Evolutionary conservation across 2,888 invertebrate species (phyloP), one percentile per base, ranked within the genome.

Genomic region (Sminthurides aquaticus): DNA sequence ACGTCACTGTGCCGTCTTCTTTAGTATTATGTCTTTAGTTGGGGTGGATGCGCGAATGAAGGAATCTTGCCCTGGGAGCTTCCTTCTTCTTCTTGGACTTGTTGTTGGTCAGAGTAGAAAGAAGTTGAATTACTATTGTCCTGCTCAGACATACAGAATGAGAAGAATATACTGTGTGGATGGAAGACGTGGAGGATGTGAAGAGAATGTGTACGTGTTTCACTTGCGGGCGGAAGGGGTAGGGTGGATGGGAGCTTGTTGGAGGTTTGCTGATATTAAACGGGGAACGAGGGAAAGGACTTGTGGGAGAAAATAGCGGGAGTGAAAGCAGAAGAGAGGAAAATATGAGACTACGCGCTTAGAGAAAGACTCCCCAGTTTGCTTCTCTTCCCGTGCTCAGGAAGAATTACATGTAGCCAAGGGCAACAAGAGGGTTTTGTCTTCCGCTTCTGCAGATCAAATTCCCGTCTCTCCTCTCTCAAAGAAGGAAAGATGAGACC

Each of bases 361-460:
- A 28, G 34, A 28, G 43, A 55, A n/a, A 57, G 64, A 63, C 57
- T 49, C 52, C 52, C 5, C 18, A 22, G 52, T 52, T 52, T 49
- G 49, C 55, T 60, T 48, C 56, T 25, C 65, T 56, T 60, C 65
- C 25, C 11, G 24, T 48, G 43, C 60, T 15, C 20, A 26, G 24
- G 56, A 57, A 57, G 57, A 56, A 60, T 55, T 60, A 52, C 57
- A 65, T 65, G 65, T 65, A 61, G 61, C 65, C 57, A 65, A 49
- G 61, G 65, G 65, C 65, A 65, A 65, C 65, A 61, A 49, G 60
- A 65, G 61, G 65, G 57, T 61, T 65, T 65, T 57, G 57, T 65
- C 27, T 57, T 63, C 58, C 29, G 18, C 25, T 20, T 8, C 52
- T 52, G 52, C 52, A 52, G 52, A 52, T 52, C 52, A 18, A 8